A percentile compares a stretch with the other conserved stretches of the same genome.
Conservation (phyloP, 2,888 invertebrate species). For the Cephus runcator region DNA sequence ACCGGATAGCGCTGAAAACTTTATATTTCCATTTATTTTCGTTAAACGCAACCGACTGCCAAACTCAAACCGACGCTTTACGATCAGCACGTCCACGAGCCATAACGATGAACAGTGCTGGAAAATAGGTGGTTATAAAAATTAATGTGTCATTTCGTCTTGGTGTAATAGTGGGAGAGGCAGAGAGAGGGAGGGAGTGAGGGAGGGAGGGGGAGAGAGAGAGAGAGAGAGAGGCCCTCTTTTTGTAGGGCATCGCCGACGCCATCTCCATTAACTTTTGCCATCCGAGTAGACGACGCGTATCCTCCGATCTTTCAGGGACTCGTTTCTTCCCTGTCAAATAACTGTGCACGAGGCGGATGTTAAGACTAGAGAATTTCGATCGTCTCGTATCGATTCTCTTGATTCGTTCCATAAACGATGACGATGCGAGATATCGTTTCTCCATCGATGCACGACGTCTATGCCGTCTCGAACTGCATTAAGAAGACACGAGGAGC, state of each 20-base stretch:
- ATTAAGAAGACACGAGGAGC: background rate
- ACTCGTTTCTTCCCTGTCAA: background rate
- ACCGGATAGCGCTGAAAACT: conserved; percentile 42
- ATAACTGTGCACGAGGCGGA: background rate
- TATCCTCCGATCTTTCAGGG: background rate
- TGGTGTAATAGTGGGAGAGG: background rate
- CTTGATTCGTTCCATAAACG: background rate
- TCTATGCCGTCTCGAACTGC: background rate
- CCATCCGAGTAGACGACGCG: background rate
- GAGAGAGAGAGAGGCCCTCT: background rate
- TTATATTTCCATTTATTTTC: conserved; percentile 55
- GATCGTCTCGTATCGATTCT: background rate
- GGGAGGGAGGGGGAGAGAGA: too few species aligned
- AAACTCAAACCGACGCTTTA: conserved; percentile 32
- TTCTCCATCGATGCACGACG: background rate
- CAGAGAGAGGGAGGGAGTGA: background rate
- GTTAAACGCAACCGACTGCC: conserved; percentile 31
- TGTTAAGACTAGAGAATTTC: background rate
- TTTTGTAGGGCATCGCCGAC: background rate
- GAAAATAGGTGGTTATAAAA: conserved; percentile 19
- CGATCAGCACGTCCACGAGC: conserved; percentile 31
- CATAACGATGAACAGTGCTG: background rate
- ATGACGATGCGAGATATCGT: background rate
- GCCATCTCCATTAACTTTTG: background rate
- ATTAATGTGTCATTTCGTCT: conserved; percentile 17